These are phyloP conservation scores for Progne subis DNA, from an alignment of 2,113 vertebrate species.

Conservation along the genomic window DNA sequence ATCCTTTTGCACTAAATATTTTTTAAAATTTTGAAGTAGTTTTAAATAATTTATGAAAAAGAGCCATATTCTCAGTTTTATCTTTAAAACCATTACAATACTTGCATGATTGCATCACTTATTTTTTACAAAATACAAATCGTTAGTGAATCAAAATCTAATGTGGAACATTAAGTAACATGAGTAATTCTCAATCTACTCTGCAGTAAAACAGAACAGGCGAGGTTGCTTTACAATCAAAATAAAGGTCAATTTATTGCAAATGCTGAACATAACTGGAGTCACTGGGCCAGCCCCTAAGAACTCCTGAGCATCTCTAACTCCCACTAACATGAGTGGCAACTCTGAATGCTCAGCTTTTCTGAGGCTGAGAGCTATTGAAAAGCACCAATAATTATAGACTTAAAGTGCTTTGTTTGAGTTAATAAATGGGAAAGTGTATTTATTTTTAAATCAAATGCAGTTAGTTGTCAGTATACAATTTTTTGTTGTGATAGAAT, in stretches of 20 bases:
- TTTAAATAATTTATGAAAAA: conserved; percentile 64
- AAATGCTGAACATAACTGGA: not conserved
- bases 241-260: not conserved
- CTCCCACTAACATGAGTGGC: not conserved
- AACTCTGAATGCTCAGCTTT: not conserved
- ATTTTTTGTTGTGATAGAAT: conserved; percentile 65
- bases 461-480: conserved; percentile 51
- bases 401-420: conserved; percentile 44
- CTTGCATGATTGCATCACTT: conserved; percentile 14
- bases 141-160: not conserved
- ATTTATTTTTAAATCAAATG: conserved; percentile 70
- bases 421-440: conserved; percentile 26
- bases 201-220: not conserved
- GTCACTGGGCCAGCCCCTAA: not conserved
- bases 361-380: not conserved
- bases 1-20: conserved; percentile 70
- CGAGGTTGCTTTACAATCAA: not conserved
- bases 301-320: not conserved
- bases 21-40: conserved; percentile 61
- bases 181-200: not conserved
- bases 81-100: conserved; percentile 3
- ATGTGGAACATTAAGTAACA: not conserved
- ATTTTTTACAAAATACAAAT: not conserved
- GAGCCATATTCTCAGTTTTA: conserved; percentile 14
- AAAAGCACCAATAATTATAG: not conserved